phyloP scores from a whole-genome alignment of 2,797 vertebrate species.

The Mormyrops attenuatus region DNA sequence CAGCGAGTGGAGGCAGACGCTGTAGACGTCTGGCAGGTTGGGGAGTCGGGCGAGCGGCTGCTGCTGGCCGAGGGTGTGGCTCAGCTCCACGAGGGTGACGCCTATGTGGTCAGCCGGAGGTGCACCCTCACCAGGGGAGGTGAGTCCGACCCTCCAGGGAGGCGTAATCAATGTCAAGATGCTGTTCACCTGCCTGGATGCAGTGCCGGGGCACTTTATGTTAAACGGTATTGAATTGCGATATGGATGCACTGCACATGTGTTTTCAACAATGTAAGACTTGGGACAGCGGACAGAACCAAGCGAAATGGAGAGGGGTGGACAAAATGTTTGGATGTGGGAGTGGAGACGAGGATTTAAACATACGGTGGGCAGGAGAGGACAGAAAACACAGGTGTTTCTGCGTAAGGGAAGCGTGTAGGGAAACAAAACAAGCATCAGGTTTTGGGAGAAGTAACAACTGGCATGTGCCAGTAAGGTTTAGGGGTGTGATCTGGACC shows the following conservation, averaged over 20 bases:
- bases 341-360: neutral
- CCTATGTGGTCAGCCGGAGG: conserved; percentile 65
- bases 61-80: conserved; percentile 50
- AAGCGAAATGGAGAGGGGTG: neutral
- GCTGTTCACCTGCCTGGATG: neutral
- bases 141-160: conserved; percentile 27
- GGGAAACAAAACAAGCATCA: neutral
- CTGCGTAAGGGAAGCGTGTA: neutral
- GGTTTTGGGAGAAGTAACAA: neutral
- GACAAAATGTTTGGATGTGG: neutral
- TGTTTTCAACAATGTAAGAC: neutral
- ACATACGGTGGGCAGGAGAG: neutral
- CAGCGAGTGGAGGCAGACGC: conserved; percentile 48
- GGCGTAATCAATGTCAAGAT: neutral
- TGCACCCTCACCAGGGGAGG: conserved; percentile 50
- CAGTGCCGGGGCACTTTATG: neutral
- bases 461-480: neutral
- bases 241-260: neutral
- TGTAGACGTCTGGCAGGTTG: conserved; percentile 61
- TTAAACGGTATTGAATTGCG: neutral
- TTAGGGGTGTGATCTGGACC: neutral
- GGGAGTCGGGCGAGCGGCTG: conserved; percentile 53
- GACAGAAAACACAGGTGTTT: neutral
- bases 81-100: conserved; percentile 64
- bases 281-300: neutral